A percentile compares a stretch with the other conserved stretches of the same genome.
These are phyloP conservation scores for Bombylius discolor DNA, from an alignment of 2,888 invertebrate species.

Conservation along the genomic window DNA sequence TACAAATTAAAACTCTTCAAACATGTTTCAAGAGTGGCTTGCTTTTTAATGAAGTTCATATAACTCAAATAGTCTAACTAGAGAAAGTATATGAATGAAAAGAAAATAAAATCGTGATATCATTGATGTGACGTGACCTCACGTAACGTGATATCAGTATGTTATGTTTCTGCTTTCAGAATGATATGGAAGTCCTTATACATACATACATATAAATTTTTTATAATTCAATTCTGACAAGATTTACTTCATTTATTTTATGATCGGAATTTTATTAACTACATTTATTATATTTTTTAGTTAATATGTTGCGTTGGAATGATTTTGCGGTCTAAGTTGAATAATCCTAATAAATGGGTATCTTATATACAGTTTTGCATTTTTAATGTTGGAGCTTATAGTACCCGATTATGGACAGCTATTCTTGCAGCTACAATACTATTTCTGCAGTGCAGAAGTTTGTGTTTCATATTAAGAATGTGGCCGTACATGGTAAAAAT, in stretches of 20 bases:
- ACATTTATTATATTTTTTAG: conserved; percentile 36
- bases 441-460: conserved; percentile 68
- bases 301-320: conserved; percentile 57
- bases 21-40: too few species aligned
- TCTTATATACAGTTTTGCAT: conserved; percentile 62
- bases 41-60: too few species aligned
- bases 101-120: too few species aligned
- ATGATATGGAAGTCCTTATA: not conserved
- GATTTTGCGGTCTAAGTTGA: conserved; percentile 55
- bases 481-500: conserved; percentile 51
- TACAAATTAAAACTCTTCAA: too few species aligned
- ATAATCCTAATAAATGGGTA: conserved; percentile 44
- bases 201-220: not conserved
- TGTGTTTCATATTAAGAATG: conserved; percentile 66
- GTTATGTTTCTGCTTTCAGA: too few species aligned
- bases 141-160: too few species aligned
- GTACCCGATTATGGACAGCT: conserved; percentile 74
- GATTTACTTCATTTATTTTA: too few species aligned
- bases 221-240: too few species aligned
- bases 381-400: conserved; percentile 64
- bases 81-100: too few species aligned
- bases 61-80: too few species aligned
- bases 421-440: conserved; percentile 68
- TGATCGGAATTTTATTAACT: not conserved
- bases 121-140: too few species aligned